A percentile compares a stretch with the other conserved stretches of the same genome.
Conservation (phyloP, 30 jellyfish, hydroid and myxozoan genomes). For the Nemopilema nomurai region DNA sequence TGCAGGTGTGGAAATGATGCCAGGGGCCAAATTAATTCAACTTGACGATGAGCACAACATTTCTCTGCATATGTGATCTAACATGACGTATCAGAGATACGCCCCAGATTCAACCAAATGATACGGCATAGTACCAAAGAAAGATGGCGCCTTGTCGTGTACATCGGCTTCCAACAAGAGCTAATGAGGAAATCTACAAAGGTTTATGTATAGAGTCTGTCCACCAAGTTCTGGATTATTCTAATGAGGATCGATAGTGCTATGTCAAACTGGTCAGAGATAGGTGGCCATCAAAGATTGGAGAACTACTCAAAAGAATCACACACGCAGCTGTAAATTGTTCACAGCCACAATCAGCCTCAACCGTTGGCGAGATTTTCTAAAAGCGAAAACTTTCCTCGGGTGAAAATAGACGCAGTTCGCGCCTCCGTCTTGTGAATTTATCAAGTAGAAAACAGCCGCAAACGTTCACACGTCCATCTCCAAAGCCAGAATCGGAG, state of each 20-base stretch:
- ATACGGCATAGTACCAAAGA: too few relatives aligned
- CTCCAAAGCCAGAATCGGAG: slow-evolving; percentile 1
- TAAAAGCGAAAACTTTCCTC: not conserved
- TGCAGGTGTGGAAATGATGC: too few relatives aligned
- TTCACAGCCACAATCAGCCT: slow-evolving; percentile 34
- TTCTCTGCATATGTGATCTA: too few relatives aligned
- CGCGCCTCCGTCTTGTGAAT: slow-evolving; percentile 27
- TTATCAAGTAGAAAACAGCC: slow-evolving; percentile 39
- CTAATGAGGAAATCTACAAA: too few relatives aligned
- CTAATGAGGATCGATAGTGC: too few relatives aligned
- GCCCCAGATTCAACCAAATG: too few relatives aligned
- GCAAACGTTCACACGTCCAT: slow-evolving; percentile 2
- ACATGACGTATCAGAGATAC: too few relatives aligned
- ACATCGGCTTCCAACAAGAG: too few relatives aligned
- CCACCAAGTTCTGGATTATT: too few relatives aligned
- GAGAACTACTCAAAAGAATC: not conserved
- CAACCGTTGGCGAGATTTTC: not conserved
- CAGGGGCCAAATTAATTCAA: not conserved
- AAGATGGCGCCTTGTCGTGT: too few relatives aligned
- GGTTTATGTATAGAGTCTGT: too few relatives aligned
- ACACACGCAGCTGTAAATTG: slow-evolving; percentile 24
- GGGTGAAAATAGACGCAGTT: slow-evolving; percentile 45
- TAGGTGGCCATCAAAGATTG: not conserved
- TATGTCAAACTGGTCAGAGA: not conserved
- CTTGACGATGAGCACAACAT: too few relatives aligned